Evolutionary conservation across 2,888 invertebrate genomes (phyloP), one percentile per base, ranked within the genome.

Genomic region (Troides aeacus): DNA sequence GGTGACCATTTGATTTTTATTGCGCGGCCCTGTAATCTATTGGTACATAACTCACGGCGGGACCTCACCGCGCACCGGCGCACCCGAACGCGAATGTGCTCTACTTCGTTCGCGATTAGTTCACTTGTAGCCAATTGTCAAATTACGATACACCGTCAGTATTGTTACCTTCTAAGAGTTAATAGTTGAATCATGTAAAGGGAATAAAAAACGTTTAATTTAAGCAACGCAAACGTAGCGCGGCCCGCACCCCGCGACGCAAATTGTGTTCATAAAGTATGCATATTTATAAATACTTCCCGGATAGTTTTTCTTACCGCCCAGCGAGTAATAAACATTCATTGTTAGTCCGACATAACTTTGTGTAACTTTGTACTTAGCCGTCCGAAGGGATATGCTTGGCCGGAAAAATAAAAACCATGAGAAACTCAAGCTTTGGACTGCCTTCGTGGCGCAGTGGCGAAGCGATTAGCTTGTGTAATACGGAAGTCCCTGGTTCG

Each of bases 1-100:
- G 74, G 74, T 76, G 76, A 78, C 76, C 69, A 75, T 78, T 77
- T 75, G 74, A 78, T 78, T 81, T 79, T 80, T 79, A 82, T 79
- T 77, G 76, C 77, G 78, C 74, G 64, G 73, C 76, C 74, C 30
- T 30, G 30, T 3, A 30, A 30, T 30, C 30, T 30, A 30, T 30
- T 30, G 30, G 5, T 30, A 30, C 30, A 30, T 2, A 30, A 30
- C 30, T 2, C 30, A 5, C 30, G 30, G 30, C 30, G 30, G 4
- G 24, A 24, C 24, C 24, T 24, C 4, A 1, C 24, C 24, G 24
- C 24, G 24, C 24, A 4, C 24, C 4, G 21, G 21, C 24, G 30
- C 4, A 30, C 30, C 0, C 10, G 39, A 7, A 10, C 8, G 10
- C 39, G 39, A 39, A 39, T 7, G 39, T 10, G 39, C 8, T 39